phyloP scores from a whole-genome alignment of 2,888 invertebrate genomes.

The Eristalinus aeneus region DNA sequence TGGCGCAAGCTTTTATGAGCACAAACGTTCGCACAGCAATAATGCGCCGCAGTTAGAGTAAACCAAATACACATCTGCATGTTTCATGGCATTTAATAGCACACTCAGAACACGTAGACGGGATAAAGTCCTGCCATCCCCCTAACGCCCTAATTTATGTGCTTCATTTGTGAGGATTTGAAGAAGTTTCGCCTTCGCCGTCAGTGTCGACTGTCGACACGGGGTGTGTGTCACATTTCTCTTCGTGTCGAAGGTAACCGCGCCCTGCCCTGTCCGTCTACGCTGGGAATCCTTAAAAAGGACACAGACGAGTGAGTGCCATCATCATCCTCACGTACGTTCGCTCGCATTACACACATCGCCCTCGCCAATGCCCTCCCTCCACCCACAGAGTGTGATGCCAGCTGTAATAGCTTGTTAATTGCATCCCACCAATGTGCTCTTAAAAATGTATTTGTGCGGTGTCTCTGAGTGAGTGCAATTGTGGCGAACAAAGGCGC shows the following conservation, averaged over 20 bases:
- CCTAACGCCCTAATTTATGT: slow-evolving; percentile 68
- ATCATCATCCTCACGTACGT: slow-evolving; percentile 58
- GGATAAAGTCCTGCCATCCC: slow-evolving; percentile 67
- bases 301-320: slow-evolving; percentile 16
- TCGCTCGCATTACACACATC: slow-evolving; percentile 40
- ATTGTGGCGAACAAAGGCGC: neutral
- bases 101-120: slow-evolving; percentile 63
- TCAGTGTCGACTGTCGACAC: slow-evolving; percentile 37
- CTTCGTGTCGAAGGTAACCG: slow-evolving; percentile 9
- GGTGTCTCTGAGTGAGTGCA: slow-evolving; percentile 21
- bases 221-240: slow-evolving; percentile 3
- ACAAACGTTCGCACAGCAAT: slow-evolving; percentile 46
- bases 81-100: slow-evolving; percentile 62
- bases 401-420: slow-evolving; percentile 66
- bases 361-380: neutral
- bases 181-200: slow-evolving; percentile 29
- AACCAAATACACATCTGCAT: slow-evolving; percentile 65
- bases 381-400: slow-evolving; percentile 36
- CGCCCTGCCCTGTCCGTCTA: neutral
- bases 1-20: slow-evolving; percentile 27
- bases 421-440: slow-evolving; percentile 48
- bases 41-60: slow-evolving; percentile 45
- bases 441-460: slow-evolving; percentile 1
- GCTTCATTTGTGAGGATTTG: slow-evolving; percentile 69
- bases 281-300: slow-evolving; percentile 40